Conservation (phyloP, 2,113 vertebrate genomes). For the Pelecanus crispus region DNA sequence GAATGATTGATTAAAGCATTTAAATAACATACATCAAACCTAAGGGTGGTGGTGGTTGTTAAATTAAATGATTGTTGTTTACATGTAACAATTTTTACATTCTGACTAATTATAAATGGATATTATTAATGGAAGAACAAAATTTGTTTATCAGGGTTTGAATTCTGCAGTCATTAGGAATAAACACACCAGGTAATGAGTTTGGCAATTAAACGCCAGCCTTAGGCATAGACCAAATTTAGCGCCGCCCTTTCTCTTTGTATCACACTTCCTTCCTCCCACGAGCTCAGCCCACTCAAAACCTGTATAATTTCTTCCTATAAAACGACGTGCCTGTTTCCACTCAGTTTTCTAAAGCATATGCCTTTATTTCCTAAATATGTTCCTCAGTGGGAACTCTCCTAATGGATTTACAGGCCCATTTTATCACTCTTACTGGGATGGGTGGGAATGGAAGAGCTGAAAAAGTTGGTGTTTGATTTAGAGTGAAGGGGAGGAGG, state of each 20-base stretch:
- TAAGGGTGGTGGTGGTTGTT: background rate
- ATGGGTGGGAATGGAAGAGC: background rate
- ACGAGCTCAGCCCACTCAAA: slow-evolving; percentile 21
- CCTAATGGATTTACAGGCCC: background rate
- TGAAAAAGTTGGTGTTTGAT: background rate
- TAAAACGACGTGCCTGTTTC: background rate
- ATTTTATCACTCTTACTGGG: background rate
- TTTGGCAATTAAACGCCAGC: slow-evolving; percentile 32
- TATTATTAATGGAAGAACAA: background rate
- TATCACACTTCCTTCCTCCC: slow-evolving; percentile 46
- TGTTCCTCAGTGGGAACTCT: background rate
- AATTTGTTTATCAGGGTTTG: background rate
- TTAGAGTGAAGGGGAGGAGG: background rate
- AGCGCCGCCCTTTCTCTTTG: slow-evolving; percentile 3
- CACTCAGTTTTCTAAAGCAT: background rate
- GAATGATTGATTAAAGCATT: background rate
- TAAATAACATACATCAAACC: background rate
- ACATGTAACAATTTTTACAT: slow-evolving; percentile 7
- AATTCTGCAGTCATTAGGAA: background rate
- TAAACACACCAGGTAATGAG: slow-evolving; percentile 16
- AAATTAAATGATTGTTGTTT: background rate
- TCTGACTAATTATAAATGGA: slow-evolving; percentile 14
- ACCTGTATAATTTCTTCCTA: background rate
- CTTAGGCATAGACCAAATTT: slow-evolving; percentile 31
- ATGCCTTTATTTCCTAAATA: slow-evolving; percentile 3